Percentiles rank a stretch among this genome's conserved stretches.
phyloP scores from a whole-genome alignment of 2,797 vertebrate genomes.

The Danio choprae region DNA sequence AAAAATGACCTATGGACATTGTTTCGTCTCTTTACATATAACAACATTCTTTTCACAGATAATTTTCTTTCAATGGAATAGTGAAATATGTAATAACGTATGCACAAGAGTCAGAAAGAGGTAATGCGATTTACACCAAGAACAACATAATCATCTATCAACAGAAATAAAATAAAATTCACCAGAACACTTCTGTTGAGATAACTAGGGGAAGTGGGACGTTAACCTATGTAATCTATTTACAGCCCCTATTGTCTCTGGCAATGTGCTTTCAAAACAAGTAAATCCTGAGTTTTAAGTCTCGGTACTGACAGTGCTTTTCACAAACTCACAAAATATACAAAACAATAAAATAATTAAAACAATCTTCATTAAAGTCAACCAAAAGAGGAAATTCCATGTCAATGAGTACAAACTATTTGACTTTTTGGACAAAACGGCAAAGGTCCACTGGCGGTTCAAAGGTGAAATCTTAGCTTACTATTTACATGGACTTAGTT shows the following conservation, averaged over 20 bases:
- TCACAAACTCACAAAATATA: constrained; percentile 72
- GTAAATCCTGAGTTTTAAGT: constrained; percentile 86
- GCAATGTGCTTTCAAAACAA: constrained; percentile 80
- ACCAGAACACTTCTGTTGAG: constrained; percentile 72
- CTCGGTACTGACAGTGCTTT: constrained; percentile 81
- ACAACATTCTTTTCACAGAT: constrained; percentile 85
- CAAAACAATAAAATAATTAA: constrained; percentile 76
- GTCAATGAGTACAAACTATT: constrained; percentile 65
- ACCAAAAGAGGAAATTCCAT: constrained; percentile 62
- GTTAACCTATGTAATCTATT: constrained; percentile 60
- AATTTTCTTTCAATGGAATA: constrained; percentile 82
- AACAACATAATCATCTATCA: constrained; percentile 77
- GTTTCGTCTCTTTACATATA: constrained; percentile 83
- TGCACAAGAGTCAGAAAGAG: constrained; percentile 81
- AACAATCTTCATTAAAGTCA: constrained; percentile 74
- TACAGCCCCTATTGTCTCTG: constrained; percentile 67
- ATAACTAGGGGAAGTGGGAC: constrained; percentile 61
- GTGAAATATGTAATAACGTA: constrained; percentile 66
- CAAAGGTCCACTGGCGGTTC: constrained; percentile 63
- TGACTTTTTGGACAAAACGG: constrained; percentile 66
- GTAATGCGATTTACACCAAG: constrained; percentile 81
- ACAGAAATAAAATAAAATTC: constrained; percentile 77
- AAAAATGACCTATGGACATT: constrained; percentile 83
- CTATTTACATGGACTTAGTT: constrained; percentile 41
- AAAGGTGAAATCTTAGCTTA: constrained; percentile 62